Base-by-base conservation (phyloP, 2,113 vertebrate genomes). In the Catagonus wagneri region DNA sequence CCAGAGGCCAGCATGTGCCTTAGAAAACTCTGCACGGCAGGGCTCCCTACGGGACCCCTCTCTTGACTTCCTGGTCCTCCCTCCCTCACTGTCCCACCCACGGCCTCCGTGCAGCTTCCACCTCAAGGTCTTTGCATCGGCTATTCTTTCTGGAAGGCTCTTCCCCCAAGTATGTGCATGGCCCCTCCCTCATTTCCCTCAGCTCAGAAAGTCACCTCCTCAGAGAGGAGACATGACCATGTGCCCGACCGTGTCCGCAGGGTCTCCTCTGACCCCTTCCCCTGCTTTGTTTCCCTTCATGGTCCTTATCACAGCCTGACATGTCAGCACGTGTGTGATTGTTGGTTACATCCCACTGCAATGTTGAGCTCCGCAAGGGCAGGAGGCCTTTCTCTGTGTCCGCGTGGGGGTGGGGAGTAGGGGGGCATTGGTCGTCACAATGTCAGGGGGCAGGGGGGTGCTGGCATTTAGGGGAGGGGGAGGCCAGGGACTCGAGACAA, bases 131-230 rank as follows among this genome's bases (percentile, higher is more conserved):
- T 83, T 54, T 32, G 32, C 34, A 17, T 3, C 2, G 3, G 16
- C 83, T 44, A 0, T 29, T 68, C 65, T 44, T 68, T 50, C 90
- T 85, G 22, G 27, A 83, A 63, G 50, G 17, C 17, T 68, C 72
- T 68, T 58, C 16, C 65, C 15, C 74, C 23, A 25, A 27, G 50
- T 39, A 54, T 61, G 80, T 69, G 54, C 58, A 36, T n/a, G 50
- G 29, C 25, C 39, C 74, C 25, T 50, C n/a, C 32, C 54, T 63
- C 34, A 34, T 13, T 71, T 66, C 83, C 39, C 36, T 61, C 52
- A 54, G 29, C 75, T 84, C 93, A 88, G 36, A 83, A 50, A 20
- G n/a, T 32, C 56, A 25, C 75, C 81, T 85, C 60, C n/a, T 90
- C 25, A 19, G 34, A 71, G 39, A 80, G 36, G 75, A 8, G 44